Percentiles rank a stretch among this genome's conserved stretches.
These are phyloP conservation scores for Charaxes varanes DNA, from an alignment of 1,140 invertebrate species.

Conservation along the genomic window DNA sequence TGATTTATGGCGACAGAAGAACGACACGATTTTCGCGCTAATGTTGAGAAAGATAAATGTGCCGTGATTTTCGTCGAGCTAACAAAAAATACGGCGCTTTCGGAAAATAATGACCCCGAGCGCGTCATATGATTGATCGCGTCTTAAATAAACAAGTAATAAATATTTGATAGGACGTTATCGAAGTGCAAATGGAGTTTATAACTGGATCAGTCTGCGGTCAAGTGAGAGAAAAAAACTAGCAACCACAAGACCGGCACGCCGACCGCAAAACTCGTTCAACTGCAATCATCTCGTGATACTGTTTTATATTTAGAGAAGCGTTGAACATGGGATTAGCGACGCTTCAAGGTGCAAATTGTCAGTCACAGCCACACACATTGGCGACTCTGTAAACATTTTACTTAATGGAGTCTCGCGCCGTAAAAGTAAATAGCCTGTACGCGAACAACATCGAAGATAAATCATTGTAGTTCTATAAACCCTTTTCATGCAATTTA, in stretches of 20 bases:
- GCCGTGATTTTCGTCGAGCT: conserved; percentile 33
- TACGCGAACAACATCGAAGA: conserved; percentile 23
- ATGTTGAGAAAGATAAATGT: conserved; percentile 63
- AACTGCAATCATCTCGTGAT: conserved; percentile 44
- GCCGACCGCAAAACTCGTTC: conserved; percentile 45
- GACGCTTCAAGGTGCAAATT: conserved; percentile 44
- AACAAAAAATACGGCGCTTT: conserved; percentile 24
- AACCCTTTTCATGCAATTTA: conserved; percentile 8
- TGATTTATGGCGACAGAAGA: conserved; percentile 66
- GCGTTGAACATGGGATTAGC: conserved; percentile 41
- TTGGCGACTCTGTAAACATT: conserved; percentile 24
- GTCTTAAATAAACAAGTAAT: conserved; percentile 1
- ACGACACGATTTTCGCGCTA: conserved; percentile 58
- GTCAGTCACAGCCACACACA: conserved; percentile 31
- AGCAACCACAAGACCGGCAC: conserved; percentile 37
- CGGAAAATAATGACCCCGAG: conserved; percentile 3
- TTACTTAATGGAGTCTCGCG: conserved; percentile 33
- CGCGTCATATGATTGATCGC: conserved; percentile 4
- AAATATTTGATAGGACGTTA: not conserved
- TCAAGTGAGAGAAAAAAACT: conserved; percentile 48
- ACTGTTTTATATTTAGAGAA: conserved; percentile 54
- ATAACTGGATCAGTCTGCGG: conserved; percentile 42
- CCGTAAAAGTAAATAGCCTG: conserved; percentile 29
- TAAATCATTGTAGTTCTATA: conserved; percentile 19
- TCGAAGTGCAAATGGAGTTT: conserved; percentile 5